Evolutionary conservation across 2,113 vertebrate genomes (phyloP), one percentile per base, ranked within the genome.

Genomic region (Psittacula cyanocephala): DNA sequence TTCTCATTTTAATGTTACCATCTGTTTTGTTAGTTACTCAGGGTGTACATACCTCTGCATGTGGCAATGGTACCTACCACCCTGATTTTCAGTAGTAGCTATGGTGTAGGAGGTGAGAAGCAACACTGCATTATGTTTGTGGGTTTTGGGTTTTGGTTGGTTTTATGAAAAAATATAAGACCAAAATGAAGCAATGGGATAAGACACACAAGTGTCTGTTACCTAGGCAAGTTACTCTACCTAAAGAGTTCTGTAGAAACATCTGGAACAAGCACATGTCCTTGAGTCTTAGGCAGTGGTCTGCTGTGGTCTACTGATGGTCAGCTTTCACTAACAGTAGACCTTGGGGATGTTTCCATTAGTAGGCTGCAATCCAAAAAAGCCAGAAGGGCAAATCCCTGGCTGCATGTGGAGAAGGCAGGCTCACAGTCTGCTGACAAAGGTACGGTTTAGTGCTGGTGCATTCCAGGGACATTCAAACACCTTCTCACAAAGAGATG

Each of bases 361-460:
- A 47, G n/a, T 62, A 28, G 37, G 10, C 13, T 65, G 69, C 37
- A 63, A 31, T 9, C 7, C 47, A n/a, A 39, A 89, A 59, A 14
- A 43, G 47, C 43, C 81, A 37, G 37, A 55, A 67, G n/a, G 37
- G 19, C n/a, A 88, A 75, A 71, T 31, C 25, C 5, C 67, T 86
- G 69, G 33, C 69, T 72, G 62, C 17, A 39, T 3, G 1, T 0
- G 0, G 14, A 70, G 37, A 74, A 83, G 60, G 31, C 49, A 70
- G 71, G 37, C 31, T 77, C 8, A 0, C 20, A 44, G 27, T 27
- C 33, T 72, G 59, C 63, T 86, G 59, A 5, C 11, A 31, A 63
- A 86, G 27, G 18, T 79, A 18, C 2, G 3, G 31, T 41, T 86
- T 83, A 3, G 1, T 78, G 46, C 55, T 70, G 22, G 16, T 8